Base-by-base conservation (phyloP, 2,113 vertebrate species). In the Oophaga pumilio region DNA sequence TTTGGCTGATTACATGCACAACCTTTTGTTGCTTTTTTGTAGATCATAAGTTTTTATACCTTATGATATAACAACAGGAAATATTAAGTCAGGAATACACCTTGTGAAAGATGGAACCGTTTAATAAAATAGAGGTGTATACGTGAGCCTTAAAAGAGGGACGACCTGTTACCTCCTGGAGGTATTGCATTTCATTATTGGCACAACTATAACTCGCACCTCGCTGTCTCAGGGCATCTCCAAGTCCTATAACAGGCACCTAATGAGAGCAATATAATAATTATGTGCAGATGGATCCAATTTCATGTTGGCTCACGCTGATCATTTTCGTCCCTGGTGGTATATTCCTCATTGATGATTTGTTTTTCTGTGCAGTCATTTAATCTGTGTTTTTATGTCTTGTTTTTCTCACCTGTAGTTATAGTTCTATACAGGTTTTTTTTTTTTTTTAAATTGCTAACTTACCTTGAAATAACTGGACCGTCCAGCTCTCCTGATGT, bases 251-350 rank as follows among this genome's bases (percentile, higher is more conserved):
- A 15, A 28, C 22, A 66, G n/a, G 62, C 9, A 66, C n/a, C 2
- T 71, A 71, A 17, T 17, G 6, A 71, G 28, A 71, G 15, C 14
- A 15, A 71, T 26, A 33, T 33, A 57, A 57, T 78, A 78, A 77
- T 53, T 57, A 52, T 78, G 52, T 57, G 15, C 76, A 28, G n/a
- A 78, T 78, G 76, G 76, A 78, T 78, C 52, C 53, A 57, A 22
- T 78, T 78, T 28, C 76, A 18, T 77, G 52, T 78, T 77, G 66
- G 26, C 66, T 68, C 66, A 71, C 26, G 26, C 68, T 78, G 24
- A 57, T 78, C 22, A 78, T 57, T 57, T 57, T n/a, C 52, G 24
- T 78, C 76, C 52, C 53, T 26, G 22, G 50, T 77, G 76, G 8
- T 24, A n/a, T 5, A 4, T 8, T 77, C 53, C 22, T 77, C 43